A percentile compares a stretch with the other conserved stretches of the same genome.
phyloP scores from a whole-genome alignment of 2,888 invertebrate genomes.

The Oxyscelio sp. region DNA sequence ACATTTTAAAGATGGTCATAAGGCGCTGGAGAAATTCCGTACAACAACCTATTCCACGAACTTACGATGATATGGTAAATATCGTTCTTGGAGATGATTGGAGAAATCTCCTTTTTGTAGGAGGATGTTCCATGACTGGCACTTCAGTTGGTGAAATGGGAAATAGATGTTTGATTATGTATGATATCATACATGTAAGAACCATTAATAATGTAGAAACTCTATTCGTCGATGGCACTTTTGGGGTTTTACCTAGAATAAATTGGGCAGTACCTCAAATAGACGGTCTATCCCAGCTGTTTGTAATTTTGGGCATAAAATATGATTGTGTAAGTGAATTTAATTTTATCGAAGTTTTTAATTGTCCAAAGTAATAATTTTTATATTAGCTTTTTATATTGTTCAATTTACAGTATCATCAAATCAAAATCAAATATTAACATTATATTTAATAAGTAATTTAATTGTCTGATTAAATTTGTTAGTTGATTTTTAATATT shows the following conservation, averaged over 20 bases:
- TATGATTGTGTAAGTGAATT: slow-evolving; percentile 18
- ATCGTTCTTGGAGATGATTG: neutral
- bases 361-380: too few relatives aligned
- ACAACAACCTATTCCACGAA: too few relatives aligned
- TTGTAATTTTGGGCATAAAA: neutral
- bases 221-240: neutral
- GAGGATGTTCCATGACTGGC: neutral
- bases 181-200: neutral
- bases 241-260: neutral
- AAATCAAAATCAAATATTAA: too few relatives aligned
- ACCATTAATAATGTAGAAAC: neutral
- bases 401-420: too few relatives aligned
- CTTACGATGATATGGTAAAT: too few relatives aligned
- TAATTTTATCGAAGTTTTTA: too few relatives aligned
- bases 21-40: too few relatives aligned
- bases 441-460: too few relatives aligned
- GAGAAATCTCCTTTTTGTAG: neutral
- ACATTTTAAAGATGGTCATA: too few relatives aligned
- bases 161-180: neutral
- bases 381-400: too few relatives aligned
- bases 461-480: too few relatives aligned
- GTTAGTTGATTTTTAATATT: too few relatives aligned
- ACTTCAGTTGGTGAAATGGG: neutral
- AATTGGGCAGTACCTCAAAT: neutral
- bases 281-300: neutral